Conservation (phyloP, 2,888 invertebrate species). For the Euplagia quadripunctaria region DNA sequence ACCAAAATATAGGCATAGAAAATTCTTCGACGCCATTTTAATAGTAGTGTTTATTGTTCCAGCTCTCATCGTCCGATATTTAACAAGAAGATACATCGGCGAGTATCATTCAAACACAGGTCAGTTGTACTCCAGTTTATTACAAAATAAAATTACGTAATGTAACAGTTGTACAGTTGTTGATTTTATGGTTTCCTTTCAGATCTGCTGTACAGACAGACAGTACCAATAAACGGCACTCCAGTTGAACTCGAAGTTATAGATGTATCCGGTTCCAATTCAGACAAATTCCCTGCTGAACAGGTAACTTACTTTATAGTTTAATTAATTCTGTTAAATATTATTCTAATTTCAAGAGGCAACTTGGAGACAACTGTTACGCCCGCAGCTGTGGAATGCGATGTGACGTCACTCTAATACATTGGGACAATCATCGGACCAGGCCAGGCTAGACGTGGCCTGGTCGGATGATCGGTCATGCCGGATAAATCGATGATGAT, state of each 20-base stretch:
- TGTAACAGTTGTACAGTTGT: conserved; percentile 25
- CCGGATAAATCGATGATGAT: neutral
- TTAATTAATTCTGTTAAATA: neutral
- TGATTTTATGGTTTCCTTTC: conserved; percentile 68
- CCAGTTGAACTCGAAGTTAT: conserved; percentile 93
- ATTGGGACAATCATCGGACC: neutral
- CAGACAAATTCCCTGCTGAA: conserved; percentile 88
- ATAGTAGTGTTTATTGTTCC: conserved; percentile 64
- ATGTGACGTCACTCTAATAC: neutral
- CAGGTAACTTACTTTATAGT: conserved; percentile 74
- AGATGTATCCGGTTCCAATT: conserved; percentile 91
- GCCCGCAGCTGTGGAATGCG: neutral
- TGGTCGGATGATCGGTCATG: too few species aligned
- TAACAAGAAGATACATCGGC: conserved; percentile 92
- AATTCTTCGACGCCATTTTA: conserved; percentile 9
- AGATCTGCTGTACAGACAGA: conserved; percentile 93
- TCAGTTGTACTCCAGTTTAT: conserved; percentile 65
- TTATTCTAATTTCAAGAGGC: neutral
- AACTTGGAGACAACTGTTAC: neutral
- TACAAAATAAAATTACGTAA: conserved; percentile 13
- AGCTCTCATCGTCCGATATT: conserved; percentile 93
- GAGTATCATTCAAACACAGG: conserved; percentile 94
- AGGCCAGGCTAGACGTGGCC: too few species aligned
- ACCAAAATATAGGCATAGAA: neutral
- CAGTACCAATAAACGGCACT: conserved; percentile 90